Conservation (phyloP, 2,797 vertebrate genomes). For the Simalia tracyae region DNA sequence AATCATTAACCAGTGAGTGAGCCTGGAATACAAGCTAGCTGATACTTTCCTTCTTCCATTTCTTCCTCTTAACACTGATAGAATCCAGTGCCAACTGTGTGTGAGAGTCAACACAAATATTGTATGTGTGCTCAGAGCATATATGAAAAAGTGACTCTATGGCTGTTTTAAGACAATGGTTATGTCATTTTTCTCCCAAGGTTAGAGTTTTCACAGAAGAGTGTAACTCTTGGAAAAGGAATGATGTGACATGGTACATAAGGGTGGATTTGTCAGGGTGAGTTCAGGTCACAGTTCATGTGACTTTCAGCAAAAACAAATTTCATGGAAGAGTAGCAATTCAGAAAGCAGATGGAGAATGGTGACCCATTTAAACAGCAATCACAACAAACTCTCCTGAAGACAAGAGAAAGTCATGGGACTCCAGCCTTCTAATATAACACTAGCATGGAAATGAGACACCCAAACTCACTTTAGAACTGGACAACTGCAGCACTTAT, state of each 20-base stretch:
- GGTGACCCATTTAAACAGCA: neutral
- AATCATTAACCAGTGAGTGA: conserved; percentile 7
- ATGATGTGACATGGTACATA: neutral
- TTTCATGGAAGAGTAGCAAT: neutral
- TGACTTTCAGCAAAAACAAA: neutral
- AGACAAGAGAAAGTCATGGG: neutral
- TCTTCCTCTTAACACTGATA: neutral
- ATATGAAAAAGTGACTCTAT: neutral
- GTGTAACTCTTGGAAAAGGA: neutral
- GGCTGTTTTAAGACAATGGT: neutral
- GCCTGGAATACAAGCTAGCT: neutral
- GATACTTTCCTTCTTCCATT: neutral
- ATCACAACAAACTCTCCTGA: neutral
- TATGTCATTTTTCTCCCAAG: neutral
- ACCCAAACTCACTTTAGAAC: neutral
- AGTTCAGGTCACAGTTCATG: neutral
- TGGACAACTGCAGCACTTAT: neutral
- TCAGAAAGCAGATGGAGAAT: neutral
- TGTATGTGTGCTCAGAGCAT: neutral
- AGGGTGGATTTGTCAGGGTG: neutral
- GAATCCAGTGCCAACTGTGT: neutral
- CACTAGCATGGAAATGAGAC: neutral
- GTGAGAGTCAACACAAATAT: neutral
- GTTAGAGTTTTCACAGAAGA: neutral
- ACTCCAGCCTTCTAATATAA: no score